phyloP scores from a whole-genome alignment of 2,797 vertebrate species.

The Gadopsis bispinosus region DNA sequence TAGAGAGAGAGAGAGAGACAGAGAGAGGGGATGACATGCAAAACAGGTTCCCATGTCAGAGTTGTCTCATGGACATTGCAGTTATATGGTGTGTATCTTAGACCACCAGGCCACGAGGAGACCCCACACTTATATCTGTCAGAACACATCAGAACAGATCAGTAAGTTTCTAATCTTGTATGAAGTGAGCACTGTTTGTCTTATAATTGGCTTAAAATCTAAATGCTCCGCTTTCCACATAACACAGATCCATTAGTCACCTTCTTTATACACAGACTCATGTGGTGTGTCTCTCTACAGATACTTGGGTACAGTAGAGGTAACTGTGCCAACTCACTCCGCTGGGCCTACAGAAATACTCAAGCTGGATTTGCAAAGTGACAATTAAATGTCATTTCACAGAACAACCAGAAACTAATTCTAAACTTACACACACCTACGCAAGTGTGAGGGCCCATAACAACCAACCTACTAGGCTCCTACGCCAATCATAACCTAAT shows the following conservation, averaged over 20 bases:
- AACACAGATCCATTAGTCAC: neutral
- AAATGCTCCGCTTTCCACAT: neutral
- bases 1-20: neutral
- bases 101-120: neutral
- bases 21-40: neutral
- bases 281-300: conserved; percentile 14
- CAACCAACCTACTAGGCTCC: neutral
- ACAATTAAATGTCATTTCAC: conserved; percentile 27
- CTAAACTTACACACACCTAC: neutral
- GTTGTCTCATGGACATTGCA: neutral
- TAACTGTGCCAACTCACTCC: conserved; percentile 35
- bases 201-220: neutral
- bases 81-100: neutral
- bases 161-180: neutral
- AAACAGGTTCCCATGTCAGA: neutral
- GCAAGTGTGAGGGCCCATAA: neutral
- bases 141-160: neutral
- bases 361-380: conserved; percentile 19
- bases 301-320: conserved; percentile 24
- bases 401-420: conserved; percentile 8
- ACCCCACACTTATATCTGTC: conserved; percentile 3
- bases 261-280: neutral
- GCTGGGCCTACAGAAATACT: conserved; percentile 33
- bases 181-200: neutral
- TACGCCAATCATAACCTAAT: conserved; percentile 1